A percentile compares a stretch with the other conserved stretches of the same genome.
Conservation (phyloP, 2,113 vertebrate genomes). For the Nesogale talazaci region DNA sequence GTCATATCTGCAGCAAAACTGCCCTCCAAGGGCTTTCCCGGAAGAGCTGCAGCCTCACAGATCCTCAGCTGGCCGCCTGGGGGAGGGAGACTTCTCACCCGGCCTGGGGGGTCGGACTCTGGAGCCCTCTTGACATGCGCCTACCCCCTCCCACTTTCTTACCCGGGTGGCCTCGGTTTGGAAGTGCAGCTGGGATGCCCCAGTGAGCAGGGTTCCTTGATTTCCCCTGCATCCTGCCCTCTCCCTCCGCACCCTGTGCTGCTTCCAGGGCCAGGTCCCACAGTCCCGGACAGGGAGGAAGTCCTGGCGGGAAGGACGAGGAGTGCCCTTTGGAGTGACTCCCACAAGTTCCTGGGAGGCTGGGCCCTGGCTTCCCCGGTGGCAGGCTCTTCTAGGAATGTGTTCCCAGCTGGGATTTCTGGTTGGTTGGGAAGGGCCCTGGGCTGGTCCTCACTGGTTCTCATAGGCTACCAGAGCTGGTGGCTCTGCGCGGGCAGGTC, state of each 20-base stretch:
- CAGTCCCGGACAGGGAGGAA: constrained; percentile 32
- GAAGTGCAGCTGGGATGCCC: not conserved
- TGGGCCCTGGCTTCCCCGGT: constrained; percentile 38
- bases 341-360: constrained; percentile 35
- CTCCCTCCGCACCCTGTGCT: not conserved
- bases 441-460: constrained; percentile 37
- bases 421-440: constrained; percentile 48
- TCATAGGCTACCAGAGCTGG: not conserved
- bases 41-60: constrained; percentile 53
- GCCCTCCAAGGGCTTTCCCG: constrained; percentile 63
- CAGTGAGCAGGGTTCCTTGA: not conserved
- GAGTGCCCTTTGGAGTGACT: constrained; percentile 52
- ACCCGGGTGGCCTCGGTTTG: not conserved
- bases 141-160: not conserved
- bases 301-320: constrained; percentile 8
- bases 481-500: not conserved
- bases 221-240: not conserved
- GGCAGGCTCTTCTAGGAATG: constrained; percentile 70
- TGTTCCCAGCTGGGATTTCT: constrained; percentile 48
- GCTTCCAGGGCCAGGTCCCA: not conserved
- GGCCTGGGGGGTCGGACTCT: not conserved
- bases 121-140: not conserved
- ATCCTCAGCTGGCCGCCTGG: not conserved
- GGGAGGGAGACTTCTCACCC: constrained; percentile 22
- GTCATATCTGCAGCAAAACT: constrained; percentile 75